Base-by-base conservation (phyloP, 1,140 invertebrate genomes). In the Cydia splendana region DNA sequence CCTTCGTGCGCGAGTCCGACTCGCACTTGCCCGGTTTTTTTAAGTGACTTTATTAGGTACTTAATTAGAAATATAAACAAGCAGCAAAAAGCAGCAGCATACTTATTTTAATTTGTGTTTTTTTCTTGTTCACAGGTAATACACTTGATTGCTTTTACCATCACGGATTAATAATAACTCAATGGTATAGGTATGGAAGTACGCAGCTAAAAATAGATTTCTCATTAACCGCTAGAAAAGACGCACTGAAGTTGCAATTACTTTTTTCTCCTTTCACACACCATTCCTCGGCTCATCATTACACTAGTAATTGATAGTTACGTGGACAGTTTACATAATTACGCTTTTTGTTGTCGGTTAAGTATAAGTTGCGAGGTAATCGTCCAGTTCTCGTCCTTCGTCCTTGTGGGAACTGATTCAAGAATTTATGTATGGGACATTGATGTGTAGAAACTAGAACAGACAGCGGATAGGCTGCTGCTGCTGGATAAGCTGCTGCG, bases 51-150 rank as follows among this genome's bases (percentile, higher is more conserved):
- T 38, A 38, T 38, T 42, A 42, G 38, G 38, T 42, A 24, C 24
- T 24, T 24, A 42, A 42, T 0, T 10, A 42, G 38, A 42, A 9
- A 42, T 42, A 42, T 1, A 10, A 42, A 42, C 38, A 42, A 42
- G 9, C 38, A 42, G 38, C 9, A 42, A 42, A 9, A 42, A 42
- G 38, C 2, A 42, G 10, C 10, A 0, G 9, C 38, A 42, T 4
- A 15, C 45, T 15, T 48, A 48, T 48, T 57, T 57, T 57, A 18
- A 57, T 20, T n/a, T 57, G 6, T 18, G 15, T 57, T 57, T 57
- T 51, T 51, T 57, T 57, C 7, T 57, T 57, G 53, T 18, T 57
- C n/a, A 57, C 53, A 57, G 53, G 53, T 57, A 57, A 57, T 53
- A 18, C 5, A 12, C 51, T 57, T 57, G 53, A 20, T 18, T 18